These are phyloP conservation scores for Sebastes nivosus DNA, from an alignment of 2,797 vertebrate genomes.

Conservation along the genomic window DNA sequence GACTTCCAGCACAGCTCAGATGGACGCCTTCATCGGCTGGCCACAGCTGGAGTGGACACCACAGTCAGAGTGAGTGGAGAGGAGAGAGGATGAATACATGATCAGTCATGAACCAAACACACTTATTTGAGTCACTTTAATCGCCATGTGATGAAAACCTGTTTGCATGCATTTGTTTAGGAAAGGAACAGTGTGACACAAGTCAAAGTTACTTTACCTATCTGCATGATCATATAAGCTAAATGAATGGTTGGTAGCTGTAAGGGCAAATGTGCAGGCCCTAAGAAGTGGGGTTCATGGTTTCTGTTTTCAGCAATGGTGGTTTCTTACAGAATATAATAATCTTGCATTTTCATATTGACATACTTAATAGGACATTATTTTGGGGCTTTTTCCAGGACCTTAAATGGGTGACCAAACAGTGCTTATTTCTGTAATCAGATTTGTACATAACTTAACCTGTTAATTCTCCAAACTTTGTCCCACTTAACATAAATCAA, in stretches of 20 bases:
- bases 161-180: neutral
- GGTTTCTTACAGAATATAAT: neutral
- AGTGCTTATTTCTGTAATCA: neutral
- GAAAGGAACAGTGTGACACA: neutral
- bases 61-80: conserved; percentile 86
- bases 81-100: neutral
- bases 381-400: neutral
- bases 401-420: neutral
- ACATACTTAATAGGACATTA: neutral
- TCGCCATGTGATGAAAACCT: neutral
- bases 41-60: conserved; percentile 95
- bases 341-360: neutral
- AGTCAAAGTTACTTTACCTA: neutral
- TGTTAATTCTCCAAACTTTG: neutral
- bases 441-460: neutral
- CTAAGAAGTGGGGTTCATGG: neutral
- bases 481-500: neutral
- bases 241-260: neutral
- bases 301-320: neutral
- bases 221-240: neutral
- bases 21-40: conserved; percentile 87
- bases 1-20: conserved; percentile 91
- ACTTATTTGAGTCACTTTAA: neutral
- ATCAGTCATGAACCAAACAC: neutral
- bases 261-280: neutral